Base-by-base conservation (phyloP, 1,140 invertebrate genomes). In the Leptoteleia sp. region DNA sequence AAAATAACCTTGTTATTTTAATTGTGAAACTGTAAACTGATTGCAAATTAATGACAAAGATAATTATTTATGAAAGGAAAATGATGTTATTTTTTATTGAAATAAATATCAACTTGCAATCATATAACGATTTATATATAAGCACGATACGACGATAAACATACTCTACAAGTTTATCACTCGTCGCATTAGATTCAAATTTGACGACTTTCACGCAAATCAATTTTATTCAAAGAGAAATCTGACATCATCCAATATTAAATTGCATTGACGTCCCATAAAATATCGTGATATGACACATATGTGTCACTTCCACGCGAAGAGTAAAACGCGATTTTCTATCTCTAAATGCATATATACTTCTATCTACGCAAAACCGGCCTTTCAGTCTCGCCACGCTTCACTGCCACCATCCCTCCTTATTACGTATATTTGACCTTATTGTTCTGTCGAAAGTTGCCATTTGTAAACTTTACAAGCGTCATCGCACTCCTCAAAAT, bases 351-450 rank as follows among this genome's bases (percentile, higher is more conserved):
- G 48, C 52, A 37, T 43, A 35, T 16, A 55, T 25, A 48, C 7
- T 62, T 57, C 16, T 47, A 19, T 48, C 68, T 22, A 55, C 43
- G 52, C 75, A 43, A 52, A 77, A 57, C 59, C 29, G 45, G 57
- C 67, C 65, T 65, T 67, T 42, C 54, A 67, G 50, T 48, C 40
- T 68, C 45, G 52, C 38, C 29, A 80, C 70, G 80, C 80, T n/a
- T 77, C 64, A 52, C 35, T 68, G 73, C 50, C 76, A 33, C 67
- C 59, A 79, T 70, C 67, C 76, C 73, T 71, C 50, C 62, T 81
- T 50, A 75, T 80, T 79, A 76, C 55, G 33, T 72, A 37, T 59
- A 12, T n/a, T 70, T 80, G 72, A 79, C 80, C 76, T 81, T 81
- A 81, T 77, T 79, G 80, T 81, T 71, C 64, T 47, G 57, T 64